Evolutionary conservation across 2,113 vertebrate species (phyloP).

Genomic region (Toxostoma redivivum): DNA sequence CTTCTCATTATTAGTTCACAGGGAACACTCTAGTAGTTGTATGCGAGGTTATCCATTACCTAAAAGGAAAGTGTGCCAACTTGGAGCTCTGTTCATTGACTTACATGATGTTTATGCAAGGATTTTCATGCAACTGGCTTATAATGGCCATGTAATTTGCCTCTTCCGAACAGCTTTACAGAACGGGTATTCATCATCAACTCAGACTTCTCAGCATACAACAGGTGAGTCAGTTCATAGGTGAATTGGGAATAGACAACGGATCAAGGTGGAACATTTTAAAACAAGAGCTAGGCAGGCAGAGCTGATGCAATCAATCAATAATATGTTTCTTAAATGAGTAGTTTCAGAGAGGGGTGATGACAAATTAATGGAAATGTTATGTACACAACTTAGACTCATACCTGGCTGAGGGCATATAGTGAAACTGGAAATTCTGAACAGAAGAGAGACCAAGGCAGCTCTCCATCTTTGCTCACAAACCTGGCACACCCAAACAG

Average conservation of each 20-base stretch:
- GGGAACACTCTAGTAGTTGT: slow-evolving; percentile 56
- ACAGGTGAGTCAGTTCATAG: slow-evolving; percentile 62
- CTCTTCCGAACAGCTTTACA: slow-evolving; percentile 47
- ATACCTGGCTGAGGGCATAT: background rate
- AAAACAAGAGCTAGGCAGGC: background rate
- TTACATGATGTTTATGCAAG: slow-evolving; percentile 65
- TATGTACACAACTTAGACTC: slow-evolving; percentile 16
- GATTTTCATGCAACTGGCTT: slow-evolving; percentile 63
- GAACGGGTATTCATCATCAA: slow-evolving; percentile 42
- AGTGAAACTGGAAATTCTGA: slow-evolving; percentile 21
- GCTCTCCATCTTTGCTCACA: background rate
- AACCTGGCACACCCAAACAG: background rate
- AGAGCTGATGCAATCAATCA: slow-evolving; percentile 43
- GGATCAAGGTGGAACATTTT: background rate
- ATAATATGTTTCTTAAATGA: slow-evolving; percentile 41
- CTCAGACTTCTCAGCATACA: slow-evolving; percentile 34
- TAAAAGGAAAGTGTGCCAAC: slow-evolving; percentile 59
- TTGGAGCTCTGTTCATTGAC: slow-evolving; percentile 57
- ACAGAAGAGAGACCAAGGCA: background rate
- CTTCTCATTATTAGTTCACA: slow-evolving; percentile 68
- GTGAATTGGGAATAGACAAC: slow-evolving; percentile 54
- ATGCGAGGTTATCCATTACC: slow-evolving; percentile 63
- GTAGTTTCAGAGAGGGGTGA: background rate
- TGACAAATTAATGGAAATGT: slow-evolving; percentile 6
- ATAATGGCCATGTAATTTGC: slow-evolving; percentile 66